Evolutionary conservation across 2,113 vertebrate species (phyloP).

Genomic region (Glaucidium brasilianum): DNA sequence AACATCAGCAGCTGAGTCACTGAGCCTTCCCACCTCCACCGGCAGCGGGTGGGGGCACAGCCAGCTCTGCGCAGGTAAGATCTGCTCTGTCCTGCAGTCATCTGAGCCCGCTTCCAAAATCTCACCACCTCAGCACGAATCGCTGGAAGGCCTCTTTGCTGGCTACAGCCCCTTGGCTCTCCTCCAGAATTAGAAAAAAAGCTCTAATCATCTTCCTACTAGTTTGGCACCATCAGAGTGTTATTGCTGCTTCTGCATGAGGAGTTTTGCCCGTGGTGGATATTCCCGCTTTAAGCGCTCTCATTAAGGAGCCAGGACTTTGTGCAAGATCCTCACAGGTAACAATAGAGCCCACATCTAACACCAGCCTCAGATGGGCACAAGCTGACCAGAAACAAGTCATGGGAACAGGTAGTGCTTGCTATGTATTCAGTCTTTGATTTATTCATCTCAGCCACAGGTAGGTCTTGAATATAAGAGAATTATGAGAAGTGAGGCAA

Average conservation of each 20-base stretch:
- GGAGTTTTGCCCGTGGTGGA: neutral
- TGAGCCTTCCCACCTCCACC: neutral
- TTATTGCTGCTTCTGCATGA: slow-evolving; percentile 46
- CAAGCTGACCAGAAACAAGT: neutral
- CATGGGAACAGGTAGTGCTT: neutral
- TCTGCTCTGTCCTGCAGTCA: neutral
- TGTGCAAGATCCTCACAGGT: neutral
- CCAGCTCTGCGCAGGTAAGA: neutral
- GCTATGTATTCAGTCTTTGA: neutral
- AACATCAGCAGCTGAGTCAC: neutral
- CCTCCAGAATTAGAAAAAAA: slow-evolving; percentile 30
- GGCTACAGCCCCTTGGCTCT: slow-evolving; percentile 17
- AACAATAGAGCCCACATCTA: neutral
- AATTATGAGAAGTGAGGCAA: neutral
- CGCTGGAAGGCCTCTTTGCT: slow-evolving; percentile 24
- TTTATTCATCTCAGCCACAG: neutral
- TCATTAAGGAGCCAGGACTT: neutral
- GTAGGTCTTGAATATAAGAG: neutral
- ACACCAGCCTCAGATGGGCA: neutral
- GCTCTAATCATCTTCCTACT: slow-evolving; percentile 48
- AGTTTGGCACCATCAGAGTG: slow-evolving; percentile 11
- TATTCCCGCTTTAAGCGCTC: slow-evolving; percentile 7
- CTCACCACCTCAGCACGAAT: neutral
- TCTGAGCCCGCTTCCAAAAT: neutral
- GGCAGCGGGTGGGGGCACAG: neutral